These are phyloP conservation scores for Phoenicopterus ruber DNA, from an alignment of 2,113 vertebrate species.

Conservation along the genomic window DNA sequence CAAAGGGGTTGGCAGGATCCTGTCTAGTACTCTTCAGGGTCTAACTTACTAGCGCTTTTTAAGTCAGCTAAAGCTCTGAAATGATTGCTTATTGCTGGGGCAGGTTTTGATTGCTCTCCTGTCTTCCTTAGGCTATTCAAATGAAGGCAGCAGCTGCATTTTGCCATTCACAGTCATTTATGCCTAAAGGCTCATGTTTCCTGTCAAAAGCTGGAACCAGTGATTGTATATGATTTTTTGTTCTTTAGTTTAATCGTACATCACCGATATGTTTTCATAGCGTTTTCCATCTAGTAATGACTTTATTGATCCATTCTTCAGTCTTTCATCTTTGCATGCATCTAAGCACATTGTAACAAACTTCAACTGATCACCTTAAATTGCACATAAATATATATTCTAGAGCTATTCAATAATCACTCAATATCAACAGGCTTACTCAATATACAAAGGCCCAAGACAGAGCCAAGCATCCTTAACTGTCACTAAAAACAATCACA, in stretches of 20 bases:
- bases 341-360: constrained; percentile 1
- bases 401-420: neutral
- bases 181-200: constrained; percentile 51
- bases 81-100: constrained; percentile 12
- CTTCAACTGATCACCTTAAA: neutral
- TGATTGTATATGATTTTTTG: constrained; percentile 43
- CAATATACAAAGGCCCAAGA: neutral
- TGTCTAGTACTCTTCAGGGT: constrained; percentile 22
- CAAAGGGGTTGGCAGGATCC: neutral
- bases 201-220: constrained; percentile 53
- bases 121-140: constrained; percentile 47
- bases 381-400: constrained; percentile 9
- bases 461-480: neutral
- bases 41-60: neutral
- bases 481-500: neutral
- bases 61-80: constrained; percentile 8
- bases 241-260: constrained; percentile 19
- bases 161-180: constrained; percentile 44
- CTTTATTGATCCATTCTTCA: constrained; percentile 31
- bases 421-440: neutral
- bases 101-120: constrained; percentile 37
- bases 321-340: constrained; percentile 1
- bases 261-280: constrained; percentile 12
- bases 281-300: constrained; percentile 55
- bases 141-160: constrained; percentile 58